Evolutionary conservation across 23 tunicate species (phyloP).

Genomic region (Trididemnum nubilum): DNA sequence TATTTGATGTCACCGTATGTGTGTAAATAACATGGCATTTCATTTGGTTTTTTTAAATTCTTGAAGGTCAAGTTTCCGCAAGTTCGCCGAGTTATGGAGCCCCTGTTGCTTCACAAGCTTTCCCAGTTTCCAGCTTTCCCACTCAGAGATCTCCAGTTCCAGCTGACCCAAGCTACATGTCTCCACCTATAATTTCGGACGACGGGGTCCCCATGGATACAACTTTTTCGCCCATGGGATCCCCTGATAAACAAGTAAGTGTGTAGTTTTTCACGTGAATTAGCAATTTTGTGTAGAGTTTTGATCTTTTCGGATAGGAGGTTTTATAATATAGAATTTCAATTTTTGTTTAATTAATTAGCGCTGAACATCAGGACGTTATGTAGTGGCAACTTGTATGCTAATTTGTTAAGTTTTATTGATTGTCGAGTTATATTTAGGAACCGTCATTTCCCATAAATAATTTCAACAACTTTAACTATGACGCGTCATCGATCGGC

Average conservation of each 20-base stretch:
- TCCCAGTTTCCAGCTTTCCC: not conserved
- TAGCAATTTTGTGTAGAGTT: no score
- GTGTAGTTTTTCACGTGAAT: not conserved
- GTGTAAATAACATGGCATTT: no score
- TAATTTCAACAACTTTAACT: conserved; percentile 15
- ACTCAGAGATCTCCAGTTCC: not conserved
- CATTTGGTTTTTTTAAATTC: not conserved
- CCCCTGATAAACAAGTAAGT: conserved; percentile 13
- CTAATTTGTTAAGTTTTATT: not conserved
- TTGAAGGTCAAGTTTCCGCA: not conserved
- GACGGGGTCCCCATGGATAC: conserved; percentile 64
- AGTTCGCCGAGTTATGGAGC: not conserved
- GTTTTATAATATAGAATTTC: no score
- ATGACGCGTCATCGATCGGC: not conserved
- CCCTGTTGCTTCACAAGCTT: not conserved
- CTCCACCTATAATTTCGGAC: conserved; percentile 27
- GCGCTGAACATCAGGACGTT: no score
- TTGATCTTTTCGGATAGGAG: no score
- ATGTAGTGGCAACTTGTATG: not conserved
- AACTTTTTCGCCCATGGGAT: not conserved
- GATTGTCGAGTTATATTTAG: not conserved
- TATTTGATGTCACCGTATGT: no score
- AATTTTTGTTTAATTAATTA: no score
- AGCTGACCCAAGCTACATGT: not conserved
- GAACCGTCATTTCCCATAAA: conserved; percentile 9